Evolutionary conservation across 2,888 invertebrate genomes (phyloP), one percentile per base, ranked within the genome.

Genomic region (Blastobasis lacticolella): DNA sequence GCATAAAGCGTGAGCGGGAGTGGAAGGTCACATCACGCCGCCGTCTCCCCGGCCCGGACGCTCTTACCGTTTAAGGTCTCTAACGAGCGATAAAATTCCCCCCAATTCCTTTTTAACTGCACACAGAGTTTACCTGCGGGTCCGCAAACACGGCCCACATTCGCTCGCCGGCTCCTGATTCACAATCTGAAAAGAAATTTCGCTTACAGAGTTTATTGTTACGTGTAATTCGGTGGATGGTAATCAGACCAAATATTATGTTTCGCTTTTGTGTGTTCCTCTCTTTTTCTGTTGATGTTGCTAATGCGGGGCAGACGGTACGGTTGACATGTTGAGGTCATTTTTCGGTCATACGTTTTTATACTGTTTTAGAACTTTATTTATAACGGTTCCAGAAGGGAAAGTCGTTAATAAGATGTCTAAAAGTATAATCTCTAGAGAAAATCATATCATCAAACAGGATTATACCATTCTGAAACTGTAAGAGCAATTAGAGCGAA

Each of bases 21-120:
- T 53, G 53, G 58, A 57, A 51, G 61, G 57, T 58, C 58, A 60
- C 61, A 67, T 53, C 58, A 61, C 57, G 54, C 52, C 42, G 54
- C 54, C 57, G 54, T 53, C 53, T 57, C 53, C 63, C 52, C 56
- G 61, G 57, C 57, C 62, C 66, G 71, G 65, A 69, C 67, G 66
- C 65, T 69, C 63, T 64, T 64, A 61, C 64, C 73, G 71, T 70
- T 78, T 77, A 75, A 80, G 75, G 81, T 79, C 80, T 75, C 85
- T 85, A 85, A 86, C 82, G 83, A 84, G 80, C 82, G 77, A 83
- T 84, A 84, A 84, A 85, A 85, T 72, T 78, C 69, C 64, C 63
- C 71, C 66, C 70, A 77, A 81, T 79, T 84, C 75, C 78, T 82
- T 82, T 85, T 82, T 81, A 83, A 83, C 80, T 80, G 79, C 75